Base-by-base conservation (phyloP, 2,113 vertebrate species). In the Chloroceryle aenea region DNA sequence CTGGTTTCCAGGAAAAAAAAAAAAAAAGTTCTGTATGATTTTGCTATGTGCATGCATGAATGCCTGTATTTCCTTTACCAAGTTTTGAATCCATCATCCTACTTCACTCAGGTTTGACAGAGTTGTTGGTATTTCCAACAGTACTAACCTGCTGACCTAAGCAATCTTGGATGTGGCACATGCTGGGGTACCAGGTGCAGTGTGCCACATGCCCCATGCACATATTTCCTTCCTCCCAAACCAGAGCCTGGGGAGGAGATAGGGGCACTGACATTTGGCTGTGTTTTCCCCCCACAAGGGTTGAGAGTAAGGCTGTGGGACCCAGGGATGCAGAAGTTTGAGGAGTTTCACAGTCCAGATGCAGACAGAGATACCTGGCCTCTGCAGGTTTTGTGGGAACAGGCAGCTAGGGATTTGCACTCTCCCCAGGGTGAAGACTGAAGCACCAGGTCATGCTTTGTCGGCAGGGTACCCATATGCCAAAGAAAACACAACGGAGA, bases 181-280 rank as follows among this genome's bases (percentile, higher is more conserved):
- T 2, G 18, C 7, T 2, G 2, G 48, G 21, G 11, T 30, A 53
- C 30, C 6, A 1, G 1, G 13, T 14, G 52, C 64, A 52, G 17
- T 0, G 0, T 36, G 45, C 10, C 3, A 1, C 20, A 11, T 29
- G 14, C 14, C 34, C 42, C 21, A 38, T 0, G 0, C n/a, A 26
- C 71, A 72, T 0, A 2, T 50, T 90, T 72, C 20, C 34, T 38
- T 82, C 27, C 50, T 61, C 55, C 11, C 8, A 55, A 87, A 81
- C 8, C 55, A 71, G 40, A 84, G 23, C 34, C 32, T 69, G 50
- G 34, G 18, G n/a, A 86, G 22, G 22, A 47, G 17, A 62, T 22
- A 23, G 26, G 3, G 21, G 3, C n/a, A 83, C n/a, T 50, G 45
- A n/a, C 12, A 52, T n/a, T 15, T 66, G 45, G 14, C n/a, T 77